Evolutionary conservation across 30 jellyfish, hydroid and myxozoan genomes (phyloP).

Genomic region (Sanderia malayensis): DNA sequence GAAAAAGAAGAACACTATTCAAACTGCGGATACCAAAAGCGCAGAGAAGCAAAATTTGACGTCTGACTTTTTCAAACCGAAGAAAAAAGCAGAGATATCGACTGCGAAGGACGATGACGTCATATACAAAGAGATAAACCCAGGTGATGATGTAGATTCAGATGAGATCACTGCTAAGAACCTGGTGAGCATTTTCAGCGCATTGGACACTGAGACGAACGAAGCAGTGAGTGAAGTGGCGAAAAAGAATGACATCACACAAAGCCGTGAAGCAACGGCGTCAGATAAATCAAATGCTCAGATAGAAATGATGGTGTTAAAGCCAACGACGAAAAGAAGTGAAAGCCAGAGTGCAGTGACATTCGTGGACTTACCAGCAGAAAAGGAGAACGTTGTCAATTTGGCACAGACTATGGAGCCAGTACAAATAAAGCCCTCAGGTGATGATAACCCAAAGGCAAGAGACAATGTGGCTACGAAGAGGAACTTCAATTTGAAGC

Average conservation of each 20-base stretch:
- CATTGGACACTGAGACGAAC: constrained; percentile 48
- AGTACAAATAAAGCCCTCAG: not conserved
- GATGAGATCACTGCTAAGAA: constrained; percentile 72
- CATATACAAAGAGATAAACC: constrained; percentile 24
- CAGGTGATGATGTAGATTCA: constrained; percentile 38
- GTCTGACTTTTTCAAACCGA: not conserved
- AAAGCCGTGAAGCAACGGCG: constrained; percentile 20
- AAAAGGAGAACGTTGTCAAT: constrained; percentile 31
- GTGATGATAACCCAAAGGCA: constrained; percentile 3
- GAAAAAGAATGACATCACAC: constrained; percentile 35
- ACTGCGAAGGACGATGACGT: constrained; percentile 9
- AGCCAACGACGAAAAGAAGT: not conserved
- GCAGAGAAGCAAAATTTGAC: not conserved
- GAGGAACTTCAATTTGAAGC: constrained; percentile 25
- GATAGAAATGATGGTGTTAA: constrained; percentile 50
- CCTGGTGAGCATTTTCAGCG: constrained; percentile 68
- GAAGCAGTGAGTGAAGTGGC: constrained; percentile 16
- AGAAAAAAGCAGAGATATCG: not conserved
- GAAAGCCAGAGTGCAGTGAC: not conserved
- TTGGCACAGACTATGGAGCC: constrained; percentile 30
- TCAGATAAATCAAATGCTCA: constrained; percentile 22
- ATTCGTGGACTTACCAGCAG: constrained; percentile 11
- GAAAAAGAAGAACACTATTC: not conserved
- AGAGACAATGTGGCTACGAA: constrained; percentile 14
- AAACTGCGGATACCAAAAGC: not conserved